Percentiles rank a stretch among this genome's conserved stretches.
These are phyloP conservation scores for Bemisia tabaci DNA, from an alignment of 1,140 invertebrate species.

Conservation along the genomic window DNA sequence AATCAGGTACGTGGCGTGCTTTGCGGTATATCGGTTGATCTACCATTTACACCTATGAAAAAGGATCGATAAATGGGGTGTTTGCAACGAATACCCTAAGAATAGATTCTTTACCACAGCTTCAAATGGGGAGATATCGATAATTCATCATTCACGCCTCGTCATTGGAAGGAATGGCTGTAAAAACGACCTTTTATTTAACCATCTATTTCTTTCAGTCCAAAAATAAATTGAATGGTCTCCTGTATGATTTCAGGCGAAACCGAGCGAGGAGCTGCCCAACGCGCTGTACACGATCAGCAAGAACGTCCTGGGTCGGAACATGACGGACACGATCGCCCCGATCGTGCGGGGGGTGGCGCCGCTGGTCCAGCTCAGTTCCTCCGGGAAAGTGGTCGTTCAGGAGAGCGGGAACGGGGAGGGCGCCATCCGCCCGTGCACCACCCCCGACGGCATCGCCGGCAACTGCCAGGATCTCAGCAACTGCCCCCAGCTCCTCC, in stretches of 20 bases:
- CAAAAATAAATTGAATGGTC: no score
- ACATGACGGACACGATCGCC: conserved; percentile 62
- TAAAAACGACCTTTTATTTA: no score
- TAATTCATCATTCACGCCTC: no score
- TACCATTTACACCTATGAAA: no score
- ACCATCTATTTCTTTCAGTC: no score
- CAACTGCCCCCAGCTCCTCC: conserved; percentile 69
- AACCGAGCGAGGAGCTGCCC: conserved; percentile 41
- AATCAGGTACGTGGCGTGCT: no score
- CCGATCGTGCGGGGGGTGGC: conserved; percentile 53
- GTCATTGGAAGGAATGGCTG: no score
- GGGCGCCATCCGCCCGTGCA: conserved; percentile 40
- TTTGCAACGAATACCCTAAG: no score
- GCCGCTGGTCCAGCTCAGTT: conserved; percentile 34
- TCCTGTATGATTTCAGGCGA: conserved; percentile 23
- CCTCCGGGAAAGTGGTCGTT: conserved; percentile 25
- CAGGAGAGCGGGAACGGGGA: conserved; percentile 17
- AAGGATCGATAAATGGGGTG: no score
- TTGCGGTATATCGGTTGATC: no score
- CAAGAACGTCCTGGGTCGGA: conserved; percentile 63
- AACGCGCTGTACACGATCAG: conserved; percentile 63
- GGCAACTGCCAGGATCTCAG: conserved; percentile 81
- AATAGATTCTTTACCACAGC: no score
- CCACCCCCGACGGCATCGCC: conserved; percentile 57
- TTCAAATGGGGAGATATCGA: no score